Conservation (phyloP, 1,140 invertebrate genomes). For the Campoletis sonorensis region DNA sequence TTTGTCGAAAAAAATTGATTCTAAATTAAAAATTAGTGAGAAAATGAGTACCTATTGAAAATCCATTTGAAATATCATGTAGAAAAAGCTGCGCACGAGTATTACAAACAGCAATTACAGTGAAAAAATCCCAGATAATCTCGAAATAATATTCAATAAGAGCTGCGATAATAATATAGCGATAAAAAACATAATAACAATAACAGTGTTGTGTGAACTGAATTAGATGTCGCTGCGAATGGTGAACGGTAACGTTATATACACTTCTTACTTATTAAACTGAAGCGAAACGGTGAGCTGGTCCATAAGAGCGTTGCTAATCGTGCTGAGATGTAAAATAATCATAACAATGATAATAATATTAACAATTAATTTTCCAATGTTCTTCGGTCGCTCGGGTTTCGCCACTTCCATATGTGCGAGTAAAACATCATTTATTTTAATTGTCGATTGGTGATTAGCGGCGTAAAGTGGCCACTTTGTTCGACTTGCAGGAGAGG, state of each 20-base stretch:
- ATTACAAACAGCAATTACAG: too few species aligned
- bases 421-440: conserved; percentile 41
- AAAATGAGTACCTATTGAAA: too few species aligned
- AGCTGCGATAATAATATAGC: not conserved
- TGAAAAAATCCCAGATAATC: too few species aligned
- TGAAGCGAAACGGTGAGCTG: not conserved
- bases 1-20: too few species aligned
- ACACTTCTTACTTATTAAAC: conserved; percentile 33
- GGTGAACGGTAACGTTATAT: not conserved
- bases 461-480: conserved; percentile 8
- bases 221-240: not conserved
- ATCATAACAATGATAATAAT: conserved; percentile 29
- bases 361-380: conserved; percentile 1
- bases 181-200: not conserved
- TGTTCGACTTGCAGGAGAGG: not conserved
- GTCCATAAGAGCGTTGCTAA: conserved; percentile 9
- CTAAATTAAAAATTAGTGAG: too few species aligned
- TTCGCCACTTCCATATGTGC: not conserved
- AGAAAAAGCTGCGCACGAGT: too few species aligned
- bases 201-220: not conserved
- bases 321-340: not conserved
- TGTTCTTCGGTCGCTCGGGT: not conserved
- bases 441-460: conserved; percentile 36
- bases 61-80: too few species aligned
- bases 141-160: not conserved